Evolutionary conservation across 92 coral and sea anemone genomes (phyloP), one percentile per base, ranked within the genome.

Genomic region (Blastomussa wellsi): DNA sequence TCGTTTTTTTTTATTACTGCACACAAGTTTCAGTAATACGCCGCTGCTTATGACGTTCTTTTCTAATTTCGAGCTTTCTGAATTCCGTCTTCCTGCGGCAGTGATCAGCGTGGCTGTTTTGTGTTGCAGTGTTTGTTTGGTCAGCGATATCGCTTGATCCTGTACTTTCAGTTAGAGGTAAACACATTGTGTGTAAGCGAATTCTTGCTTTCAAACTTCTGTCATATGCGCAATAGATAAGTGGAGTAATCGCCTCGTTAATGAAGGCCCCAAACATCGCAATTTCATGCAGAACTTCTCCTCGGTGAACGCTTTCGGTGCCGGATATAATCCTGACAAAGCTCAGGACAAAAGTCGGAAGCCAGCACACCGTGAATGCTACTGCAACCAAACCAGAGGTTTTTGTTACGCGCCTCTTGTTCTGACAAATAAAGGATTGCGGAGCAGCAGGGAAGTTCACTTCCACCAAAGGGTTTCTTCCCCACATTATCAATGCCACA

Each of bases 241-340:
- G 48, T 0, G 98, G 98, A 76, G 90, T 94, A 7, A 94, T 57
- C n/a, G 92, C 92, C 76, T 94, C 95, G 42, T 92, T 94, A 42
- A 88, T 32, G 38, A 89, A 92, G 2, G 95, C 81, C 81, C 91
- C 92, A 70, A 92, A 94, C 59, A 94, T 86, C 0, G 98, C 80
- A 26, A 92, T 78, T 60, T 94, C 98, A 48, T 92, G 83, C 2
- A 90, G 33, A 33, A 78, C 53, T 0, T 90, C 73, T 20, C 89
- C 49, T 20, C 93, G 77, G 55, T 88, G 90, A 28, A 90, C 86
- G 4, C n/a, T n/a, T 4, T 78, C 83, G 0, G 90, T 83, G 2
- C 98, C 98, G 3, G 67, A 65, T 22, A 71, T 86, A 28, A 92
- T 24, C 22, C 94, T 87, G 67, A 80, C 66, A 26, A 76, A 22